Percentiles rank a stretch among this genome's conserved stretches.
These are phyloP conservation scores for Chelonia mydas DNA, from an alignment of 2,797 vertebrate species.

Conservation along the genomic window DNA sequence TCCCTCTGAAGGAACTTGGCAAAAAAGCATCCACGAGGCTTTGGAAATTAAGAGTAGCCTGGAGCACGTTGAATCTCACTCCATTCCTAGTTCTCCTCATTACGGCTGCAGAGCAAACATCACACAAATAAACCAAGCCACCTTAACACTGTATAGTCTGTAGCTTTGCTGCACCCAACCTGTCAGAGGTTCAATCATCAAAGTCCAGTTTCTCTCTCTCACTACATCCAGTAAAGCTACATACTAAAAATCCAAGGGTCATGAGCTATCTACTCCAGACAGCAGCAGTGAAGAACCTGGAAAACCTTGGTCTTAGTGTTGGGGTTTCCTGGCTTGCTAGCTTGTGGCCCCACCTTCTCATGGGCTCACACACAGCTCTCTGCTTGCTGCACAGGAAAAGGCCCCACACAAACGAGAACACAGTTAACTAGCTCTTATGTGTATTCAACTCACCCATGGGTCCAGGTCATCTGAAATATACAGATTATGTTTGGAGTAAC, in stretches of 20 bases:
- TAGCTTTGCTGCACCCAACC: constrained; percentile 20
- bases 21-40: constrained; percentile 5
- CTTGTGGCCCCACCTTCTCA: not conserved
- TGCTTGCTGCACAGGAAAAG: not conserved
- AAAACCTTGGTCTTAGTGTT: not conserved
- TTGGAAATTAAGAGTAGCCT: not conserved
- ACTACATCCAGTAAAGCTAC: not conserved
- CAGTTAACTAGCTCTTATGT: constrained; percentile 48
- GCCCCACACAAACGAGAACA: not conserved
- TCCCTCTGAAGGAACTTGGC: constrained; percentile 45
- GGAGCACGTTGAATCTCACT: not conserved
- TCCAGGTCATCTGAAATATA: constrained; percentile 65
- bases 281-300: not conserved
- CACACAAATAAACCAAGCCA: not conserved
- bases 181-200: not conserved
- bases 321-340: not conserved
- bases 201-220: not conserved
- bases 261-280: not conserved
- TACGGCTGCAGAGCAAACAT: not conserved
- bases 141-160: not conserved
- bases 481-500: constrained; percentile 35
- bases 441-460: constrained; percentile 61
- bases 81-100: not conserved
- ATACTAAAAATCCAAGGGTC: not conserved
- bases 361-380: constrained; percentile 18